Evolutionary conservation across 1,140 invertebrate genomes (phyloP).

Genomic region (Platyura marginata): DNA sequence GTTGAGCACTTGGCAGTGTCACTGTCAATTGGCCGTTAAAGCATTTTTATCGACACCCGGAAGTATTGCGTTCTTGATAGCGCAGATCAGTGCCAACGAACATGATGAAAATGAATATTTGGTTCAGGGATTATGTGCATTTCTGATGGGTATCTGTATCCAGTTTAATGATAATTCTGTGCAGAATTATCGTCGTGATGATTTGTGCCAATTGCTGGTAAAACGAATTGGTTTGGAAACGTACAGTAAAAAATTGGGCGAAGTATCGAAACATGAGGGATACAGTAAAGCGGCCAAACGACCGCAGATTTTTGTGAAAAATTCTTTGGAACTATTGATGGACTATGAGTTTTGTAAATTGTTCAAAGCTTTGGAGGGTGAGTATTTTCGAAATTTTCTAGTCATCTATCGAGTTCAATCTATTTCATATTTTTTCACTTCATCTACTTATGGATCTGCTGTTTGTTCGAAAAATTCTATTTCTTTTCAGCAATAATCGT

Average conservation of each 20-base stretch:
- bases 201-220: slow-evolving; percentile 57
- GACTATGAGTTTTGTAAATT: slow-evolving; percentile 92
- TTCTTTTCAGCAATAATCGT: slow-evolving; percentile 11
- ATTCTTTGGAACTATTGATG: slow-evolving; percentile 63
- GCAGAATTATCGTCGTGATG: slow-evolving; percentile 57
- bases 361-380: slow-evolving; percentile 60
- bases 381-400: slow-evolving; percentile 8
- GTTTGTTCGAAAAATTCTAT: no score
- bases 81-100: slow-evolving; percentile 56
- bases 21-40: slow-evolving; percentile 68
- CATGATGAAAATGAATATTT: slow-evolving; percentile 77
- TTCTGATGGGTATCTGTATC: slow-evolving; percentile 83
- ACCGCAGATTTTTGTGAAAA: slow-evolving; percentile 65
- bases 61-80: slow-evolving; percentile 69
- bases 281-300: slow-evolving; percentile 86
- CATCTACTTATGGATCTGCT: background rate
- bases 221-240: slow-evolving; percentile 84
- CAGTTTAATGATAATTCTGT: slow-evolving; percentile 83
- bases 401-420: background rate
- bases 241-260: slow-evolving; percentile 69
- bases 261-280: slow-evolving; percentile 73
- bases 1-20: slow-evolving; percentile 71
- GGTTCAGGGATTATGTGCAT: slow-evolving; percentile 81
- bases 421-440: background rate
- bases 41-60: slow-evolving; percentile 69